Base-by-base conservation (phyloP, 2,888 invertebrate species). In the Dicranocentrus wangi region DNA sequence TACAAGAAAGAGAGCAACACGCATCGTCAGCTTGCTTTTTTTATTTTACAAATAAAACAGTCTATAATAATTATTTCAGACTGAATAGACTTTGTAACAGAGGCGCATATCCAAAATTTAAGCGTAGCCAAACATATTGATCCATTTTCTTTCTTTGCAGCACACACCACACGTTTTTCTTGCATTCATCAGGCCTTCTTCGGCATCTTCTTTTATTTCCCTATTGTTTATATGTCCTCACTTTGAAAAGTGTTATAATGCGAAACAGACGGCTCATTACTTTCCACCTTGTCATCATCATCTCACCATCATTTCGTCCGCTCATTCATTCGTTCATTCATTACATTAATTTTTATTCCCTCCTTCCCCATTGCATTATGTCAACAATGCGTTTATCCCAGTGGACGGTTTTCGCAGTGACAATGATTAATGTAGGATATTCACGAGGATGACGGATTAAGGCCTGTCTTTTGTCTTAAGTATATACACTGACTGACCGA, bases 361-460 rank as follows among this genome's bases (percentile, higher is more conserved):
- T 32, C 32, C 32, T 32, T 32, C 10, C 32, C 32, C 32, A 32
- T 32, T 32, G 5, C 32, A 32, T 32, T 32, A 32, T 32, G 32
- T 32, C 32, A 32, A 32, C 32, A 32, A 32, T 32, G 32, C 32
- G 10, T 7, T 10, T n/a, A n/a, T n/a, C n/a, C n/a, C n/a, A n/a
- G n/a, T n/a, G 17, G 53, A 53, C 15, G n/a, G 13, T 39, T 13
- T 32, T 19, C 19, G 47, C 25, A 70, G 32, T 77, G 77, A 77
- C 77, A 77, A 70, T 69, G 77, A 77, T 77, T 69, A 70, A 77
- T 77, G 76, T 23, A n/a, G 51, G 1, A 65, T 63, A 53, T 65
- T 60, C 71, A 71, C 47, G 32, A 21, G n/a, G 15, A 39, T 61
- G 61, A 61, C 39, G 58, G 47, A 47, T 47, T 47, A 47, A 47